Base-by-base conservation (phyloP, 2,888 invertebrate species). In the Phasia obesa region DNA sequence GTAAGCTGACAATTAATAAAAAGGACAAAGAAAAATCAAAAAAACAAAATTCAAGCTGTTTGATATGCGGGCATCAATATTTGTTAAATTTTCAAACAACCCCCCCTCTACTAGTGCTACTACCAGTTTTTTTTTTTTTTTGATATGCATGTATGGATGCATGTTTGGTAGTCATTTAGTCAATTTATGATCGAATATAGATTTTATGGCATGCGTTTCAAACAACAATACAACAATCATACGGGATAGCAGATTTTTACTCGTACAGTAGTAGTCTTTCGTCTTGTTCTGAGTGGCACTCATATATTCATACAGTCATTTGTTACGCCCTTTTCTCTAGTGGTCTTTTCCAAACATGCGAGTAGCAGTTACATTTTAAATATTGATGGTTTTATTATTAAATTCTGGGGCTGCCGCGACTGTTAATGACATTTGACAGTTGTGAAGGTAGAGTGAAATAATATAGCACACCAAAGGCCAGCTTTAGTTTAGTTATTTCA, bases 401-500 rank as follows among this genome's bases (percentile, higher is more conserved):
- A n/a, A 3, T 11, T 44, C 9, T 0, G 15, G 35, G 25, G 42
- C 0, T 5, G n/a, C 2, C 4, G n/a, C 17, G 27, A 25, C 53
- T 64, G 44, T 27, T 42, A n/a, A 25, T 67, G 75, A 59, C 65
- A 59, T 49, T 25, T 67, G 47, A 67, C 49, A 49, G 25, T 49
- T 67, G 44, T 59, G 15, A 67, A 59, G 57, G 65, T 23, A 53
- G 13, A 15, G 5, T 17, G 7, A 21, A 44, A 42, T 21, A 47
- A 47, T 64, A 17, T 25, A 31, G 4, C 13, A n/a, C 25, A 53
- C 53, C 17, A 38, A 42, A 53, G 38, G 7, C 1, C 7, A 23
- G 4, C 4, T 5, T 38, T 42, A 42, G n/a, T 31, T 55, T n/a
- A 35, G 5, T 35, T 11, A n/a, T n/a, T n/a, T n/a, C n/a, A n/a